Base-by-base conservation (phyloP, 2,888 invertebrate genomes). In the Molanna angustata region DNA sequence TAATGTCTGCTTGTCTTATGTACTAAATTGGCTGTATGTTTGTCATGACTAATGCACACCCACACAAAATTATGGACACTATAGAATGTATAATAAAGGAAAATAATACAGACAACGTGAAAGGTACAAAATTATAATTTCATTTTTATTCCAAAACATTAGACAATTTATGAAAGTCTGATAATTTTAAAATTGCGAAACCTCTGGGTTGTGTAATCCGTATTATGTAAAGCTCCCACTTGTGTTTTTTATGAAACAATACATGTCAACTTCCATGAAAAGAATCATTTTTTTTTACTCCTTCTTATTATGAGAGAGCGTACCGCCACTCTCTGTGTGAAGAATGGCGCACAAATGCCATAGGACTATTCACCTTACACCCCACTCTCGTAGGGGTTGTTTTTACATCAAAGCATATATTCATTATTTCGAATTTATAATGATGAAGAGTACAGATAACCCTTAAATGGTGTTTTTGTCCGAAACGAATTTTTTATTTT, bases 201-300 rank as follows among this genome's bases (percentile, higher is more conserved):
- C 7, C 32, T 14, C 43, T 18, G 44, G 13, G 13, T 13, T 31
- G 19, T 48, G 44, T 52, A 52, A 52, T 52, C 55, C 52, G 55
- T 49, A 49, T 58, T 58, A 58, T 55, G 54, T 52, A 58, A 54
- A 49, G 49, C 49, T 47, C 43, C 53, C 44, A 51, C 57, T 57
- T 47, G 53, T 50, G 53, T 50, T 57, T 48, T 56, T 46, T 56
- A 20, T 54, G 41, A 49, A 57, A 58, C 58, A 58, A 58, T 58
- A 52, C 58, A 58, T 53, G 58, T 58, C 58, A 56, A 55, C 58
- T 58, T 58, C 51, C 42, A 47, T 50, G 55, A 58, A 53, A 56
- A 56, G 58, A 58, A 56, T 58, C 45, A 51, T 53, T 53, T 54
- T 58, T 58, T 50, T 53, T 45, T 56, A 49, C 56, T 58, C 56